These are phyloP conservation scores for Naso thynnoides DNA, from an alignment of 2,797 vertebrate genomes.

Conservation along the genomic window DNA sequence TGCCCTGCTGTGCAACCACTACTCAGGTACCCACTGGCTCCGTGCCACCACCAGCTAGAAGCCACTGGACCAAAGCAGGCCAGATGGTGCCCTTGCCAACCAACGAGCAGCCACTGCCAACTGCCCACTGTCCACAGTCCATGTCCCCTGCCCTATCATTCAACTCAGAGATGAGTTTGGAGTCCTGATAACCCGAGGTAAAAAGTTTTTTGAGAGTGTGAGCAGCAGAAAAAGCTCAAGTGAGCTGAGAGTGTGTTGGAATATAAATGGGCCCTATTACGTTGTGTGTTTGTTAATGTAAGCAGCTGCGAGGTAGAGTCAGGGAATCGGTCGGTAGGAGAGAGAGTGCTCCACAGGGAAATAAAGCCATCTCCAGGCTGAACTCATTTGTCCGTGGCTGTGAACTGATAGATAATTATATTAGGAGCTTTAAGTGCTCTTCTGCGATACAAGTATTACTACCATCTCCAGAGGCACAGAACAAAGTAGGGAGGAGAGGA, in stretches of 20 bases:
- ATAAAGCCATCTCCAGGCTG: constrained; percentile 71
- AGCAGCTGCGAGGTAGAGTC: constrained; percentile 65
- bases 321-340: constrained; percentile 41
- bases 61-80: constrained; percentile 72
- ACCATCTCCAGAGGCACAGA: constrained; percentile 60
- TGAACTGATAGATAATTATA: constrained; percentile 75
- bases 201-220: constrained; percentile 46
- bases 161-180: constrained; percentile 60
- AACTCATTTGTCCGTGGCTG: constrained; percentile 71
- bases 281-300: constrained; percentile 66
- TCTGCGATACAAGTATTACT: constrained; percentile 66
- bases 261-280: constrained; percentile 63
- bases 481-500: constrained; percentile 47
- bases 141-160: constrained; percentile 53
- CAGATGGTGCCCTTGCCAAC: constrained; percentile 81
- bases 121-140: constrained; percentile 48
- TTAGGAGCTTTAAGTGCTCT: constrained; percentile 74
- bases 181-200: constrained; percentile 55
- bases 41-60: constrained; percentile 75
- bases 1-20: constrained; percentile 73
- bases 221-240: constrained; percentile 33
- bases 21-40: constrained; percentile 77
- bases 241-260: constrained; percentile 42
- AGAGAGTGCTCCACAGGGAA: constrained; percentile 66
- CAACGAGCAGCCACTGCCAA: constrained; percentile 59